phyloP scores from a whole-genome alignment of 2,113 vertebrate genomes.

The Mirza zaza region DNA sequence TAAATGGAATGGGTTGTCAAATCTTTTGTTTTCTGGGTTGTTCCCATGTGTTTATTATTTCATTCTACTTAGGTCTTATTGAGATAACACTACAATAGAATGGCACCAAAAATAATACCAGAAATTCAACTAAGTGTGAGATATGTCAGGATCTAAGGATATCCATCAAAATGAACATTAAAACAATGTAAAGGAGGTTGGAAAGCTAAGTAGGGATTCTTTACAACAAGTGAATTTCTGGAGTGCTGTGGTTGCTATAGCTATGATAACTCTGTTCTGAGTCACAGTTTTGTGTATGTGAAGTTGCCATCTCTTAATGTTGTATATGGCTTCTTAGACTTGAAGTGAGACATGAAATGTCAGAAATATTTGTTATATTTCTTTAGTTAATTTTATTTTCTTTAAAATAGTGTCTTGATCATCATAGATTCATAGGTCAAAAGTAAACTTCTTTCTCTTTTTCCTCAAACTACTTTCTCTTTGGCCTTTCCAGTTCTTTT shows the following conservation, averaged over 20 bases:
- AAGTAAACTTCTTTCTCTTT: background rate
- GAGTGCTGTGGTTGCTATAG: background rate
- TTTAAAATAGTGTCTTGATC: slow-evolving; percentile 8
- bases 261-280: slow-evolving; percentile 16
- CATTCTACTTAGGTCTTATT: background rate
- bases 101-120: background rate
- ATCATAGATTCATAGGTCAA: slow-evolving; percentile 17
- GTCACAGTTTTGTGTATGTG: slow-evolving; percentile 5
- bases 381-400: slow-evolving; percentile 33
- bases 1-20: slow-evolving; percentile 37
- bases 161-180: slow-evolving; percentile 26
- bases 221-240: slow-evolving; percentile 17
- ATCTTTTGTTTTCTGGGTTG: slow-evolving; percentile 42
- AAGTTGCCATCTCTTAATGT: background rate
- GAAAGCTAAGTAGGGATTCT: background rate
- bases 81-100: background rate
- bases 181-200: background rate
- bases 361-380: slow-evolving; percentile 50
- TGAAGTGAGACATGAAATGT: slow-evolving; percentile 30
- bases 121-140: slow-evolving; percentile 38
- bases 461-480: background rate
- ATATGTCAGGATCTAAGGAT: slow-evolving; percentile 25
- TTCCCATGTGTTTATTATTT: slow-evolving; percentile 42
- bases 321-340: slow-evolving; percentile 37
- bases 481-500: slow-evolving; percentile 44